These are phyloP conservation scores for Psilopsiagon aurifrons DNA, from an alignment of 2,113 vertebrate genomes.

Conservation along the genomic window DNA sequence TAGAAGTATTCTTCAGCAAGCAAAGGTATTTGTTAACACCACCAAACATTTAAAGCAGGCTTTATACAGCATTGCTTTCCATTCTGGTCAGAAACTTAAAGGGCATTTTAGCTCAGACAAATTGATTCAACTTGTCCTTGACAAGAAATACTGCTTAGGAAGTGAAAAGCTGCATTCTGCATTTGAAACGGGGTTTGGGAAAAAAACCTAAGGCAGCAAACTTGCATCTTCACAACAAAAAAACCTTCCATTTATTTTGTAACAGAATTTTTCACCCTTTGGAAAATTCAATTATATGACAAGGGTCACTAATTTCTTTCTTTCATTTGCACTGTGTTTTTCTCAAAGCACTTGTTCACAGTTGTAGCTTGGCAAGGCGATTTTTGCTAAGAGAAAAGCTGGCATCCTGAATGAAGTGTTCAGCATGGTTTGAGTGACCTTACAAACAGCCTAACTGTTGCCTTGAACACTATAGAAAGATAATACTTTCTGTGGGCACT, in stretches of 20 bases:
- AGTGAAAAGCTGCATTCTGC: not conserved
- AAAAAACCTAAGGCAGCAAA: not conserved
- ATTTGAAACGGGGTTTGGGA: slow-evolving; percentile 10
- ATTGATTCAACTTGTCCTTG: slow-evolving; percentile 19
- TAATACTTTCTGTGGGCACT: not conserved
- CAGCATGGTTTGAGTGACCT: not conserved
- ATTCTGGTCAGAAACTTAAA: slow-evolving; percentile 8
- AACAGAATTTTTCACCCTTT: not conserved
- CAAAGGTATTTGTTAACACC: not conserved
- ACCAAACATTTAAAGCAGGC: not conserved
- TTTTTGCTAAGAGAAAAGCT: not conserved
- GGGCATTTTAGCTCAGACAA: not conserved
- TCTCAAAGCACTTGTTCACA: not conserved
- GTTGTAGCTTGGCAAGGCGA: not conserved
- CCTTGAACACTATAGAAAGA: not conserved
- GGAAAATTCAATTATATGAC: not conserved
- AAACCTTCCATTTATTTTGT: not conserved
- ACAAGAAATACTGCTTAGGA: not conserved
- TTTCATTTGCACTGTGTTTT: not conserved
- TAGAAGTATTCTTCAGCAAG: not conserved
- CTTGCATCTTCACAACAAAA: not conserved
- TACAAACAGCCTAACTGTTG: not conserved
- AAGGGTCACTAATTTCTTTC: not conserved
- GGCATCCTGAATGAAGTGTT: not conserved
- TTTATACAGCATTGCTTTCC: not conserved